Base-by-base conservation (phyloP, 2,113 vertebrate genomes). In the Sceloporus tristichus region DNA sequence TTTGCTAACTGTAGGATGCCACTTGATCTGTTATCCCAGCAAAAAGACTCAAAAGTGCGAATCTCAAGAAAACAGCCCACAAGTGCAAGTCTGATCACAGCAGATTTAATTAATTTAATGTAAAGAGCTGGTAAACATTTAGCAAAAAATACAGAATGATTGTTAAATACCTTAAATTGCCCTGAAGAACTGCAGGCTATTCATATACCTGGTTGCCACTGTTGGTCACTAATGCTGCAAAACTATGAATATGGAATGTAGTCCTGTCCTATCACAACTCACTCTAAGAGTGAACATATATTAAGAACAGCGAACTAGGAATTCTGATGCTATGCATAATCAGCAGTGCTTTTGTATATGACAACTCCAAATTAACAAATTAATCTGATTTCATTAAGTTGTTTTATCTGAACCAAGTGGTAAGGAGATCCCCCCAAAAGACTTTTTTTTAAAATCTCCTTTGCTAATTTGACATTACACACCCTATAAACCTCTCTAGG, bases 401-500 rank as follows among this genome's bases (percentile, higher is more conserved):
- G 1, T 56, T 34, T n/a, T 9, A 19, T 54, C 0, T 66, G 14
- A 34, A 56, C 6, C 27, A 68, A 13, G 14, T 38, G 59, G 29
- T 38, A 65, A 65, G 48, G 1, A 62, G 59, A 16, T 62, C 3
- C 3, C 10, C 1, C 59, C 13, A 62, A 59, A 82, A 65, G 48
- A 68, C 23, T 88, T 16, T 82, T 21, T 54, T 19, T 40, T 25
- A 74, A 54, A 16, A 68, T 25, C 79, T 88, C 21, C n/a, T 18
- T 82, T 34, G 21, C 42, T 68, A 53, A 84, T 91, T 80, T 81
- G 87, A 80, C 89, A 81, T 87, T 91, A 79, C 70, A 89, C 1
- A 38, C 74, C 65, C 91, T 94, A 94, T 93, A 94, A 87, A 90
- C 84, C 91, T 77, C 53, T 88, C 85, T 54, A 73, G 93, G 68